Percentiles rank a stretch among this genome's conserved stretches.
Conservation (phyloP, 2,888 invertebrate species). For the Alloplasta piceator region DNA sequence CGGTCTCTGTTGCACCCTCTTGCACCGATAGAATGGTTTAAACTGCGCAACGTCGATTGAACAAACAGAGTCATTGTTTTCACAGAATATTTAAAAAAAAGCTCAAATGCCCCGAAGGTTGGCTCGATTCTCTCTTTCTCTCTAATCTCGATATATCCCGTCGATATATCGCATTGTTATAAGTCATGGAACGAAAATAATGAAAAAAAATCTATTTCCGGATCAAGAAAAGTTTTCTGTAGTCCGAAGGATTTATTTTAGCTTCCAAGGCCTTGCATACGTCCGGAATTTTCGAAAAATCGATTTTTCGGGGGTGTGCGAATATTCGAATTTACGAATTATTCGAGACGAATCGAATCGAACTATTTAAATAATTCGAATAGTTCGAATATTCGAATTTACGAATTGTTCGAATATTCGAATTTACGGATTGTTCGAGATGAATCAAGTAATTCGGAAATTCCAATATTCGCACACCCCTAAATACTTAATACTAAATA, state of each 20-base stretch:
- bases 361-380: no score
- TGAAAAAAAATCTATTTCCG: conserved; percentile 6
- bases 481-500: no score
- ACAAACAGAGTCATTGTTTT: conserved; percentile 50
- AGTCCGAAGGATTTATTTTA: no score
- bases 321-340: no score
- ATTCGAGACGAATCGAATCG: no score
- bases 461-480: no score
- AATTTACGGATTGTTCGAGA: no score
- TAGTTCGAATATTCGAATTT: no score
- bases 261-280: not conserved
- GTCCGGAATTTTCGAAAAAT: not conserved
- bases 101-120: conserved; percentile 8
- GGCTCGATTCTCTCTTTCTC: conserved; percentile 26
- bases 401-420: no score
- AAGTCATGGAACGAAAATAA: not conserved
- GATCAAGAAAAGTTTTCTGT: conserved; percentile 5
- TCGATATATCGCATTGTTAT: conserved; percentile 17
- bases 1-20: conserved; percentile 40
- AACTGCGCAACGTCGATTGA: conserved; percentile 59
- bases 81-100: conserved; percentile 34
- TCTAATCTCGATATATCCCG: conserved; percentile 9
- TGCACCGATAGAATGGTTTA: conserved; percentile 51
- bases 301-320: no score
- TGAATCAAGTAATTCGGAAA: no score